Conservation (phyloP, 2,797 vertebrate species). For the Gobionotothen gibberifrons region DNA sequence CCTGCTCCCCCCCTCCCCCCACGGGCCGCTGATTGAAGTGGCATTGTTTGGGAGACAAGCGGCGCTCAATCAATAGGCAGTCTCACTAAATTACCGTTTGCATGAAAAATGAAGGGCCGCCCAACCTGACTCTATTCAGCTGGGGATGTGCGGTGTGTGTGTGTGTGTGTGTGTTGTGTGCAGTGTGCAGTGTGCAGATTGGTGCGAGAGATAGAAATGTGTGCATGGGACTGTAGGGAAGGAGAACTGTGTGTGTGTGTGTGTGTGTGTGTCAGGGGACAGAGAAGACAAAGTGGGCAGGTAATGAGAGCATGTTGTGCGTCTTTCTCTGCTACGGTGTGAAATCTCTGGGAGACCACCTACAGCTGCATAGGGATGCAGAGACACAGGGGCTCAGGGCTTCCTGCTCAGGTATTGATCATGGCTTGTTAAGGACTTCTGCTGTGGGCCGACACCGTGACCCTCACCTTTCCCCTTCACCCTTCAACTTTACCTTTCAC, state of each 20-base stretch:
- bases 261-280: conserved; percentile 62
- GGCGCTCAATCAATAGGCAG: conserved; percentile 85
- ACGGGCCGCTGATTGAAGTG: conserved; percentile 87
- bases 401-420: conserved; percentile 70
- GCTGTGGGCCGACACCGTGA: conserved; percentile 53
- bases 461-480: conserved; percentile 72
- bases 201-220: conserved; percentile 61
- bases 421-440: conserved; percentile 74
- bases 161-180: conserved; percentile 33
- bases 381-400: conserved; percentile 38
- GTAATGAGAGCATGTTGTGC: conserved; percentile 62
- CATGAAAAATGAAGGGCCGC: conserved; percentile 88
- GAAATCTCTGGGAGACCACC: conserved; percentile 67
- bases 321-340: conserved; percentile 42
- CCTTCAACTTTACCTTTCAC: conserved; percentile 70
- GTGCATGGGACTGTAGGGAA: conserved; percentile 44
- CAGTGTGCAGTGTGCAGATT: conserved; percentile 56
- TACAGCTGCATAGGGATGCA: conserved; percentile 50
- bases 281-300: conserved; percentile 74
- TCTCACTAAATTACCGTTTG: conserved; percentile 89
- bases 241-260: background rate
- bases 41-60: conserved; percentile 89
- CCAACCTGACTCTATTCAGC: conserved; percentile 81
- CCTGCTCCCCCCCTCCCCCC: conserved; percentile 68
- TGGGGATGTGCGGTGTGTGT: conserved; percentile 54